These are phyloP conservation scores for Microcebus tavaratra DNA, from an alignment of 2,113 vertebrate species.

Conservation along the genomic window DNA sequence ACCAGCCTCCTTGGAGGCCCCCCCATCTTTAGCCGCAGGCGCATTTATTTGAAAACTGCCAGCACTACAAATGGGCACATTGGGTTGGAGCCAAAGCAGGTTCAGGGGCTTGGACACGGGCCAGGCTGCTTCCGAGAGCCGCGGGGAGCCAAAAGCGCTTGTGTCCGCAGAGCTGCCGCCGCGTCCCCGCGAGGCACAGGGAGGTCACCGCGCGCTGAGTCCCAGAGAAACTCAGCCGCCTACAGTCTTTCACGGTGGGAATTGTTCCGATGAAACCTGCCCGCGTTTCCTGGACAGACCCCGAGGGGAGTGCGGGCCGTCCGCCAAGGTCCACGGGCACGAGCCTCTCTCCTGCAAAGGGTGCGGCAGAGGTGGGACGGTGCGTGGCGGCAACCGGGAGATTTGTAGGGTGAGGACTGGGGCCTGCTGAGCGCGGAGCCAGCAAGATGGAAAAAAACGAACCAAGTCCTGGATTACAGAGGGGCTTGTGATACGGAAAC, in stretches of 20 bases:
- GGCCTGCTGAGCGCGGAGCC: not conserved
- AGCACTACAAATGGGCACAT: rapidly evolving
- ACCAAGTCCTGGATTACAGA: not conserved
- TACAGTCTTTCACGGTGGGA: not conserved
- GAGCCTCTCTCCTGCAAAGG: not conserved
- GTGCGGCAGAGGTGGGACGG: too few relatives aligned
- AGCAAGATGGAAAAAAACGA: not conserved
- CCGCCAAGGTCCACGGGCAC: rapidly evolving
- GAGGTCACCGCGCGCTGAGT: rapidly evolving
- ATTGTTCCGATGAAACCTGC: not conserved
- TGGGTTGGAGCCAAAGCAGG: not conserved
- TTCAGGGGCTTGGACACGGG: not conserved
- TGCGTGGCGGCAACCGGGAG: not conserved
- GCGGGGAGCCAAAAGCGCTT: not conserved
- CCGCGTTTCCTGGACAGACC: not conserved
- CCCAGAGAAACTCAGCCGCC: not conserved
- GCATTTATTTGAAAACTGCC: not conserved
- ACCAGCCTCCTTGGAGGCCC: not conserved
- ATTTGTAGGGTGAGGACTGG: not conserved
- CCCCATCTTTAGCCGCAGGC: rapidly evolving
- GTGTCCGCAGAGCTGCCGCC: rapidly evolving
- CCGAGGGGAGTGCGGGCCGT: not conserved
- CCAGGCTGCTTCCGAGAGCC: not conserved
- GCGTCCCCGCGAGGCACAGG: rapidly evolving
- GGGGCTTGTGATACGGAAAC: not conserved